phyloP scores from a whole-genome alignment of 2,888 invertebrate genomes.

The Meteorus cinctellus region DNA sequence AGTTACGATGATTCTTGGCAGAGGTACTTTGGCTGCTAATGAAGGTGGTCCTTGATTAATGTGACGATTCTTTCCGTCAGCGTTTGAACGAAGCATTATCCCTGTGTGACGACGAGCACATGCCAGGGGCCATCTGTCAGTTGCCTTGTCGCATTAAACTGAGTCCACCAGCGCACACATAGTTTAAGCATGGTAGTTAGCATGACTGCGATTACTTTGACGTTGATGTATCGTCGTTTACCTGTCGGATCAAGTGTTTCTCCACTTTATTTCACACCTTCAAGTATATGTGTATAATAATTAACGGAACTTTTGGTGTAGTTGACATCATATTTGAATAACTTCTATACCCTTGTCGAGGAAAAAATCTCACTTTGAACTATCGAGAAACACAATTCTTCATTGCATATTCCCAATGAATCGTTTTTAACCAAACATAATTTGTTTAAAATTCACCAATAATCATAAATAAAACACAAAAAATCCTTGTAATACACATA shows the following conservation, averaged over 20 bases:
- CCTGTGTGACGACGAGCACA: conserved; percentile 11
- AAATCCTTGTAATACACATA: too few relatives aligned
- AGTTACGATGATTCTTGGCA: conserved; percentile 26
- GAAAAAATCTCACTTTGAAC: too few relatives aligned
- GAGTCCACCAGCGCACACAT: conserved; percentile 44
- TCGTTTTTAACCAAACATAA: too few relatives aligned
- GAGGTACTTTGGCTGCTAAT: conserved; percentile 35
- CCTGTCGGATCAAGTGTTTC: conserved; percentile 51
- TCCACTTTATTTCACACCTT: conserved; percentile 3
- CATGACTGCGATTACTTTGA: conserved; percentile 51
- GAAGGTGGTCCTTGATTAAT: conserved; percentile 39
- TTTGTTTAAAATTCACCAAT: too few relatives aligned
- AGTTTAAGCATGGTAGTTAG: conserved; percentile 53
- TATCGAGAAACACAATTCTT: too few relatives aligned
- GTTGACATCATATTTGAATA: too few relatives aligned
- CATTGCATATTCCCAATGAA: too few relatives aligned
- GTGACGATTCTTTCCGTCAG: conserved; percentile 38
- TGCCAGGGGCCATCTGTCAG: conserved; percentile 50
- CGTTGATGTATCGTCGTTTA: conserved; percentile 55
- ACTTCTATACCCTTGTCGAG: too few relatives aligned
- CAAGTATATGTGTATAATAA: background rate
- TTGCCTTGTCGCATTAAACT: conserved; percentile 53
- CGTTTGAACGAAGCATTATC: conserved; percentile 29
- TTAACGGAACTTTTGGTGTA: too few relatives aligned
- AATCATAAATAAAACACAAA: too few relatives aligned